Conservation (phyloP, 30 jellyfish, hydroid and myxozoan species). For the Aurelia sp. region DNA sequence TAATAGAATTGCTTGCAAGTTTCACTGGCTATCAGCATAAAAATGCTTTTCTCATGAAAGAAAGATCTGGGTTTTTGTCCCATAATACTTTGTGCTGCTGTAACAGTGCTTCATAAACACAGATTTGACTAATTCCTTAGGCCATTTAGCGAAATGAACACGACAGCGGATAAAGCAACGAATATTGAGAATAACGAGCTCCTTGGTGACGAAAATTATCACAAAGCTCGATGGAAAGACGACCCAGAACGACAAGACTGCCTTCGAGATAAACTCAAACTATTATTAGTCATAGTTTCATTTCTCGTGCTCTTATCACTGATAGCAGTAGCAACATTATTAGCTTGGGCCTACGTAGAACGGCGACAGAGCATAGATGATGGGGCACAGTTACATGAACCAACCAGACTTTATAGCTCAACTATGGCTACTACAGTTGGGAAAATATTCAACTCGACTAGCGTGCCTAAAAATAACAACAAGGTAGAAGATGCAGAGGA, state of each 20-base stretch:
- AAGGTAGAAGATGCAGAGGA: slow-evolving; percentile 1
- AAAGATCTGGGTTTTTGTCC: too few species aligned
- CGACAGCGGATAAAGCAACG: slow-evolving; percentile 48
- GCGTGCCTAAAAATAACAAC: neutral
- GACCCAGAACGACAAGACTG: slow-evolving; percentile 18
- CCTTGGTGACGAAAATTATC: neutral
- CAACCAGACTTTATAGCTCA: slow-evolving; percentile 61
- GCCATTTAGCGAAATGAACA: neutral
- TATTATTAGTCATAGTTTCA: slow-evolving; percentile 33
- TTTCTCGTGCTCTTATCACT: slow-evolving; percentile 34
- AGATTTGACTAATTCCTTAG: too few species aligned
- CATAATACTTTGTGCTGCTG: too few species aligned
- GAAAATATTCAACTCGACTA: neutral
- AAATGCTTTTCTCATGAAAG: too few species aligned
- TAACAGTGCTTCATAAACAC: too few species aligned
- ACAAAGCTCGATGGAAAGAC: slow-evolving; percentile 22
- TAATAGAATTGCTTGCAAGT: too few species aligned
- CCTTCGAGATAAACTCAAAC: slow-evolving; percentile 39
- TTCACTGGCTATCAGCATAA: too few species aligned
- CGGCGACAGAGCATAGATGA: slow-evolving; percentile 32
- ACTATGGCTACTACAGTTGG: slow-evolving; percentile 5
- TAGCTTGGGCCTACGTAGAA: slow-evolving; percentile 78
- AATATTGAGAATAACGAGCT: slow-evolving; percentile 17
- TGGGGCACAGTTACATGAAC: slow-evolving; percentile 47
- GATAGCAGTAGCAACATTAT: slow-evolving; percentile 54